Evolutionary conservation across 2,797 vertebrate genomes (phyloP), one percentile per base, ranked within the genome.

Genomic region (Poliocrania exsul): DNA sequence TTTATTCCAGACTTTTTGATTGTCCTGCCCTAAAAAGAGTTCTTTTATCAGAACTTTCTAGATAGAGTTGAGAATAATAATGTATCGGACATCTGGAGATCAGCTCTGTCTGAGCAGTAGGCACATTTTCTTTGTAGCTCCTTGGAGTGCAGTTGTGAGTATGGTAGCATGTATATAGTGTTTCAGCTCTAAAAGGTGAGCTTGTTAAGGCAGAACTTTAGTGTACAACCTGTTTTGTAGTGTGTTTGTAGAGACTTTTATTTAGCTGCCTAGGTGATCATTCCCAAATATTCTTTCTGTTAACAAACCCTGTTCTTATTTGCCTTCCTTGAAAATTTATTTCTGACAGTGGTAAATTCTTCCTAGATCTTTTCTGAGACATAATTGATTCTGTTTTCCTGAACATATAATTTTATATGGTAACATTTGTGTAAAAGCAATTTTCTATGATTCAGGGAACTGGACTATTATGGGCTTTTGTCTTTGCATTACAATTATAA

Each of bases 401-500:
- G 84, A 96, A 81, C 53, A 65, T 58, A 49, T 65, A 66, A 65
- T 95, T 96, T 95, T 88, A 49, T 89, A 81, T 89, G 81, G 64
- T 92, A 91, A 81, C 95, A 93, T 95, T 92, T 95, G 64, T 86
- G 73, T 89, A 94, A 96, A 93, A 93, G 79, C 93, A 95, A 91
- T 97, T 97, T 96, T 61, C 61, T 80, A 5, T 91, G 88, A 83
- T 96, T 94, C 93, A 92, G 54, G 60, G 75, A 91, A 88, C 87
- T 95, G 95, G 75, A 72, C 95, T 96, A 67, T 93, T 96, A 74
- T 5, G 50, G 61, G n/a, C 87, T 96, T 97, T 97, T 94, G 87
- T 97, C 94, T 97, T 95, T 80, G 86, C 96, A 92, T 97, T 97
- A 67, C 74, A 93, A 90, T 95, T 97, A 95, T 44, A 90, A 91